Conservation (phyloP, 1,140 invertebrate species). For the Procambarus clarkii region DNA sequence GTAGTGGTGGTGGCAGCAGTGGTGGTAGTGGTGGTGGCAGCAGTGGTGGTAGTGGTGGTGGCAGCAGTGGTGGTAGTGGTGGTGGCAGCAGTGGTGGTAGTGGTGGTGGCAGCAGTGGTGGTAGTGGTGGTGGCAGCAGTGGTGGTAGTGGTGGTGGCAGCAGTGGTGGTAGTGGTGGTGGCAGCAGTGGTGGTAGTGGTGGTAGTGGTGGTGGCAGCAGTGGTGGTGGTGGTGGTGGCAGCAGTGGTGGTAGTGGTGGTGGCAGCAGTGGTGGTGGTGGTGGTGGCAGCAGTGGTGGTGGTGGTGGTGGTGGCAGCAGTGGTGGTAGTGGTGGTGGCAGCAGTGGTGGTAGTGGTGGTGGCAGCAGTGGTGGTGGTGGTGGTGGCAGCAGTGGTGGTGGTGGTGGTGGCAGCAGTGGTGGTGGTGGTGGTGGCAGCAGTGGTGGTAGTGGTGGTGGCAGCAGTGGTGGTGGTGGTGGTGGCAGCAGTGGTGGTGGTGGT, state of each 20-base stretch:
- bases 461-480: not conserved
- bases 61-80: no score
- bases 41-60: no score
- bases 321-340: not conserved
- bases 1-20: not conserved
- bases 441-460: not conserved
- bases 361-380: not conserved
- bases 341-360: not conserved
- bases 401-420: not conserved
- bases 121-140: no score
- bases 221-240: no score
- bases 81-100: no score
- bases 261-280: not conserved
- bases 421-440: not conserved
- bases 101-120: no score
- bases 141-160: no score
- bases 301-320: no score
- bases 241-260: not conserved
- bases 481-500: not conserved
- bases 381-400: not conserved
- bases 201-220: no score
- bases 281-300: not conserved
- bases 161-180: no score
- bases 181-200: no score
- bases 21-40: not conserved